Conservation (phyloP, 1,140 invertebrate species). For the Macrosteles quadrilineatus region DNA sequence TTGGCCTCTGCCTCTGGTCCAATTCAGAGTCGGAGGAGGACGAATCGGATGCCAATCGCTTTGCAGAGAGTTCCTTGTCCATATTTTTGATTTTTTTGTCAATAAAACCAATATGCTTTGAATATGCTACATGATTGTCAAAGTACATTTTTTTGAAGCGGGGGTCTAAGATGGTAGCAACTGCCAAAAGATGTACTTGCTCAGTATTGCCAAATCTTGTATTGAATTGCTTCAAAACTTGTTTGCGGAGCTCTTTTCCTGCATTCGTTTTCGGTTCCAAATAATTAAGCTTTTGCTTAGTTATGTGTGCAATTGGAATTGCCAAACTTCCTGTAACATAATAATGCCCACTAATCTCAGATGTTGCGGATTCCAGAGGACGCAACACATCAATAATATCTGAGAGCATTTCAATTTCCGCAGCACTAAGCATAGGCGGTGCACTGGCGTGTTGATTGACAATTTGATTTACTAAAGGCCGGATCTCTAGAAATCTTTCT, state of each 20-base stretch:
- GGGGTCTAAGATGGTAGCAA: slow-evolving; percentile 48
- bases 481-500: slow-evolving; percentile 35
- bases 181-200: slow-evolving; percentile 37
- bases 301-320: slow-evolving; percentile 10
- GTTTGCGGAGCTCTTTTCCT: slow-evolving; percentile 38
- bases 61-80: too few species aligned
- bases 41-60: slow-evolving; percentile 6
- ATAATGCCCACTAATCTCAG: background rate
- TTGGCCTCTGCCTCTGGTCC: background rate
- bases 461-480: slow-evolving; percentile 18
- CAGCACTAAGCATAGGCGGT: slow-evolving; percentile 18
- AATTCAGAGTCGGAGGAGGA: slow-evolving; percentile 1
- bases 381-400: background rate
- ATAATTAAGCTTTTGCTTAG: background rate
- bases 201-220: background rate
- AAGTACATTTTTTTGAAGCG: slow-evolving; percentile 48
- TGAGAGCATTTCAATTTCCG: background rate
- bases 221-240: too few species aligned
- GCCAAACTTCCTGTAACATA: background rate
- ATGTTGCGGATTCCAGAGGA: background rate
- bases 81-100: background rate
- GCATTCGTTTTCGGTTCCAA: too few species aligned
- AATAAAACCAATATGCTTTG: background rate
- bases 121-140: slow-evolving; percentile 1
- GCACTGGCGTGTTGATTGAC: background rate